A percentile compares a stretch with the other conserved stretches of the same genome.
phyloP scores from a whole-genome alignment of 2,797 vertebrate species.

The Pagetopsis macropterus region DNA sequence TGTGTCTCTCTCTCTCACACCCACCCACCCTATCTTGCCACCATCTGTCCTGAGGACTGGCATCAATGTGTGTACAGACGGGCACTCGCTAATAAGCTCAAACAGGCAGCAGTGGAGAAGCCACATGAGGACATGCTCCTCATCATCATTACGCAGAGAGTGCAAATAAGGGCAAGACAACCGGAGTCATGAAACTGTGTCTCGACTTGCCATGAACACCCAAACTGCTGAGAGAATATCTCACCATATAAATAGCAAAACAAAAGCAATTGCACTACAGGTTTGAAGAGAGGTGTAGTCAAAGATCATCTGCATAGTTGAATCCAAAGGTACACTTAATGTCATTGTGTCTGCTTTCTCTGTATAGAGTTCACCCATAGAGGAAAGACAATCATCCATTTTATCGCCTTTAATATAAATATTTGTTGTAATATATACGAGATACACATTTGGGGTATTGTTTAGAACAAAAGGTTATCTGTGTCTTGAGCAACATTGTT shows the following conservation, averaged over 20 bases:
- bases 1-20: constrained; percentile 55
- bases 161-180: constrained; percentile 64
- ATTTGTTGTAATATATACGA: background rate
- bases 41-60: constrained; percentile 79
- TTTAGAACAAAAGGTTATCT: background rate
- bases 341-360: background rate
- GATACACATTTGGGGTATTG: background rate
- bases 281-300: background rate
- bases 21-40: constrained; percentile 61
- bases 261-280: background rate
- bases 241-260: background rate
- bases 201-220: constrained; percentile 46
- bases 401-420: background rate
- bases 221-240: constrained; percentile 10
- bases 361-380: background rate
- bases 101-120: constrained; percentile 67
- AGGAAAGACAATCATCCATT: background rate
- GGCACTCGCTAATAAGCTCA: constrained; percentile 77
- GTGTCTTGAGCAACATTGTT: background rate
- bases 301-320: background rate
- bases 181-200: constrained; percentile 43
- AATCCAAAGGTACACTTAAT: background rate
- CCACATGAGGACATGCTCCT: constrained; percentile 71
- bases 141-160: constrained; percentile 54
- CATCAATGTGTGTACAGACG: constrained; percentile 76